Evolutionary conservation across 2,888 invertebrate genomes (phyloP), one percentile per base, ranked within the genome.

Genomic region (Pocota personata): DNA sequence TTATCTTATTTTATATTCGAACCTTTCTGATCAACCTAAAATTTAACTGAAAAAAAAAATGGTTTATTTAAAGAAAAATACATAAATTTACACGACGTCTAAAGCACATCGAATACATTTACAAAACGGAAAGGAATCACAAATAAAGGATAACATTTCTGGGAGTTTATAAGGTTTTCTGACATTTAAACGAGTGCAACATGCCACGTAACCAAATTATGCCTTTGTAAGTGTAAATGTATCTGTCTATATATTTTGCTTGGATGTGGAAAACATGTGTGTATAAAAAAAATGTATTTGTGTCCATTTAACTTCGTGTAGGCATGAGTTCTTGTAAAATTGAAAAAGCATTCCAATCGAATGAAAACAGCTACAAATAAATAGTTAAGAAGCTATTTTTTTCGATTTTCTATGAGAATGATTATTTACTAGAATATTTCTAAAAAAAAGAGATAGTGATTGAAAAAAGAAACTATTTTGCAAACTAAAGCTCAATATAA

Each of bases 171-270:
- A 12, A 43, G 48, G 46, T 32, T 37, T 48, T 60, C 64, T 46
- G 24, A 71, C 62, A 57, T 40, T 58, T 64, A 40, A 64, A 57
- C 37, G 27, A 60, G 37, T 72, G 24, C 43, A 71, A 66, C 87
- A 87, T 84, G 84, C 87, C 77, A 79, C 79, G 75, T 77, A 71
- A 76, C 67, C 50, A 77, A 60, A 72, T 60, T 46, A 19, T 67
- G 62, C 24, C 19, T 27, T 16, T 27, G 62, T 72, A 7, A 37
- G 46, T 58, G 52, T 40, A 30, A 71, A 3, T 30, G 32, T 55
- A 64, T 40, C 14, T 66, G 16, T 73, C 71, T 76, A 21, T 64
- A 64, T 73, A 73, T 84, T 87, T 87, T 87, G 82, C 86, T 87
- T 87, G 88, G 83, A 75, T 69, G 14, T 71, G 58, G n/a, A 40